A percentile compares a stretch with the other conserved stretches of the same genome.
phyloP scores from a whole-genome alignment of 2,888 invertebrate genomes.

The Pegoplata infirma region DNA sequence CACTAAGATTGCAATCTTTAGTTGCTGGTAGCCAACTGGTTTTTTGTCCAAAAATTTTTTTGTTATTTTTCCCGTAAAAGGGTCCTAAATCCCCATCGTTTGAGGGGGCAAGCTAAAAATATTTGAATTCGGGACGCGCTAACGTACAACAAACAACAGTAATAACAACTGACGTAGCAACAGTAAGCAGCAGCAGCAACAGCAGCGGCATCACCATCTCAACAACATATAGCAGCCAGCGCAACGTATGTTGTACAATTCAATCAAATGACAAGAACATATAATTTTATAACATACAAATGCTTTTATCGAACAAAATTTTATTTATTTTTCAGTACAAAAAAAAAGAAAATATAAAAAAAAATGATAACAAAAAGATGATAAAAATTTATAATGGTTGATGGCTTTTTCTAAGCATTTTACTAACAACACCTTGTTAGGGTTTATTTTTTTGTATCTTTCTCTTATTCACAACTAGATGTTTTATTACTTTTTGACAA shows the following conservation, averaged over 20 bases:
- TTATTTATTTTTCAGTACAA: background rate
- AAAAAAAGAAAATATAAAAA: background rate
- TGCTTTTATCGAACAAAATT: constrained; percentile 57
- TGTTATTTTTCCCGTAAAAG: no score
- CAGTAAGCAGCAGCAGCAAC: no score
- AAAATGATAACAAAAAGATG: constrained; percentile 19
- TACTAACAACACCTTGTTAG: background rate
- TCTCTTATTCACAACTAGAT: background rate
- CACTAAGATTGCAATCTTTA: no score
- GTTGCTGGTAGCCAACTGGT: no score
- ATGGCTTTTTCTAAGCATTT: constrained; percentile 1
- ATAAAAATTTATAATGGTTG: constrained; percentile 11
- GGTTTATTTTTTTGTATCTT: background rate
- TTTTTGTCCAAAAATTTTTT: no score
- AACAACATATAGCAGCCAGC: constrained; percentile 4
- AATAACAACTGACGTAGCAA: no score
- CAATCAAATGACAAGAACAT: constrained; percentile 58
- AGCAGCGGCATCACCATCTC: no score
- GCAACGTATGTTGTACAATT: constrained; percentile 44
- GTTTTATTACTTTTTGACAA: background rate
- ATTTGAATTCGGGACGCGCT: no score
- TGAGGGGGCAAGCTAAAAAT: no score
- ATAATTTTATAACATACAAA: constrained; percentile 59
- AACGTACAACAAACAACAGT: no score
- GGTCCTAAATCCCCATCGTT: no score